These are phyloP conservation scores for Eubasilissa regina DNA, from an alignment of 1,140 invertebrate genomes.

Conservation along the genomic window DNA sequence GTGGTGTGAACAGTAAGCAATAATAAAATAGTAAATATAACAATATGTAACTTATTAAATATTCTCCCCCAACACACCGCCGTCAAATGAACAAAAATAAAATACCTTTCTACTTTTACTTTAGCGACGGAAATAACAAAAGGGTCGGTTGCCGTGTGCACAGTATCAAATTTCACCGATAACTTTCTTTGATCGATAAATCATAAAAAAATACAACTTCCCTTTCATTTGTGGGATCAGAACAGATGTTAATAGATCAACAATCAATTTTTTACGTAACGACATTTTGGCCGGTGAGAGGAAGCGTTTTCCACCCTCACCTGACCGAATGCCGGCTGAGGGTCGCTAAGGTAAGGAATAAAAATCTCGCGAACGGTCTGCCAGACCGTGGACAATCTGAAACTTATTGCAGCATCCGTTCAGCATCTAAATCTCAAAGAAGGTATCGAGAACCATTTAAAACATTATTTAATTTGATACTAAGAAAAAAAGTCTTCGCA, in stretches of 20 bases:
- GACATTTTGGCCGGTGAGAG: constrained; percentile 1
- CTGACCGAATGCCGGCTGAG: constrained; percentile 17
- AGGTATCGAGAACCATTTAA: not conserved
- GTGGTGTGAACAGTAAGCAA: too few relatives aligned
- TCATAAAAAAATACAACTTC: constrained; percentile 25
- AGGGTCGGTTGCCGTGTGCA: not conserved
- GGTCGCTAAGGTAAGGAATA: not conserved
- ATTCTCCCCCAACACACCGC: too few relatives aligned
- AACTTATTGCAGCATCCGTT: constrained; percentile 55
- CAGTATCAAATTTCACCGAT: constrained; percentile 18
- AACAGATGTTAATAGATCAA: constrained; percentile 28
- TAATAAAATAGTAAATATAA: too few relatives aligned
- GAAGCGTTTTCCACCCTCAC: constrained; percentile 25
- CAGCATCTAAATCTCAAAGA: not conserved
- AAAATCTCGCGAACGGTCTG: not conserved
- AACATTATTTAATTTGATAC: too few relatives aligned
- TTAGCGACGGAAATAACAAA: too few relatives aligned
- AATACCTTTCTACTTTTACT: too few relatives aligned
- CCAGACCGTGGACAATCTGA: constrained; percentile 29
- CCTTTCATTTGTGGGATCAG: constrained; percentile 6
- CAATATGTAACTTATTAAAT: too few relatives aligned
- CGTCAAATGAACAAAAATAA: too few relatives aligned
- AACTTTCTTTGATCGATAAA: constrained; percentile 22
- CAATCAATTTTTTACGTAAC: constrained; percentile 6
- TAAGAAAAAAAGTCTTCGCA: too few relatives aligned